These are phyloP conservation scores for Erethizon dorsatum DNA, from an alignment of 2,797 vertebrate species.

Conservation along the genomic window DNA sequence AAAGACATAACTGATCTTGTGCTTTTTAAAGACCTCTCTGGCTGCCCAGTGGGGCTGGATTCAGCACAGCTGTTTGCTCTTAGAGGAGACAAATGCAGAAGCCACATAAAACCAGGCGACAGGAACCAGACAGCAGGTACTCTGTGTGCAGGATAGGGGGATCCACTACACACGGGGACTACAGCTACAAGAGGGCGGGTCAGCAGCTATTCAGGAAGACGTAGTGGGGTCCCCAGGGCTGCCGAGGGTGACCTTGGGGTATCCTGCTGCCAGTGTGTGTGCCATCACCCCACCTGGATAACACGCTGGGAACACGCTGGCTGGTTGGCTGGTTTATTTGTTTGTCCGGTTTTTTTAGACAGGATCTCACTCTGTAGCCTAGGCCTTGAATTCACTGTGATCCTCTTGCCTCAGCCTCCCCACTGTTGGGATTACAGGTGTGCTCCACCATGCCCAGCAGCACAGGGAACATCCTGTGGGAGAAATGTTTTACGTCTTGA, in stretches of 20 bases:
- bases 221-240: neutral
- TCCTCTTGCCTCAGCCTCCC: neutral
- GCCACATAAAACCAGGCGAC: neutral
- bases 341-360: neutral
- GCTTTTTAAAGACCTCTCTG: neutral
- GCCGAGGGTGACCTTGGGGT: neutral
- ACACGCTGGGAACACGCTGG: neutral
- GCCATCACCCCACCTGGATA: neutral
- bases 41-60: neutral
- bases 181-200: neutral
- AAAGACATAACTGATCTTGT: neutral
- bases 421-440: neutral
- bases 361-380: neutral
- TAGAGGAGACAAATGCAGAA: neutral
- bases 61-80: neutral
- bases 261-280: neutral
- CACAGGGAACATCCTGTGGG: neutral
- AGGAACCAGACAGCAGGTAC: neutral
- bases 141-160: neutral
- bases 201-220: neutral
- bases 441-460: neutral
- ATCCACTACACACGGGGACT: too few species aligned
- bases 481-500: neutral
- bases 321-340: neutral
- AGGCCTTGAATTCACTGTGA: neutral